Evolutionary conservation across 2,888 invertebrate species (phyloP).

Genomic region (Agrotis clavis): DNA sequence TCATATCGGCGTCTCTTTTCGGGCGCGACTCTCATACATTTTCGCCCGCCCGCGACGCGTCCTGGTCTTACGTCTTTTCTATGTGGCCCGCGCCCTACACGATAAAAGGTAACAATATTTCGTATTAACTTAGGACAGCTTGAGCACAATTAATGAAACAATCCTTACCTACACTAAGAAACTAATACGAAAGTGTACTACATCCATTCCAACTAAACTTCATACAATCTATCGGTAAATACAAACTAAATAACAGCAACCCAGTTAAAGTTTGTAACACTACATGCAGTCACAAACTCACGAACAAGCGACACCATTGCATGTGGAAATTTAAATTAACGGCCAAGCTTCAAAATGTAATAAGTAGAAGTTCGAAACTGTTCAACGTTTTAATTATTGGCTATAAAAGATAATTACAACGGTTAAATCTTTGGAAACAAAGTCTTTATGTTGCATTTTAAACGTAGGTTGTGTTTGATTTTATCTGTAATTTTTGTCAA

Average conservation of each 20-base stretch:
- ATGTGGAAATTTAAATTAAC: constrained; percentile 63
- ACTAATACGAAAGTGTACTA: neutral
- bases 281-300: constrained; percentile 45
- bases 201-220: constrained; percentile 16
- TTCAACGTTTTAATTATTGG: constrained; percentile 53
- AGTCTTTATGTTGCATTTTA: constrained; percentile 18
- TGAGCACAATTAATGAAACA: neutral
- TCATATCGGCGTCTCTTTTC: no score
- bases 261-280: constrained; percentile 40
- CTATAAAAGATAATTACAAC: constrained; percentile 38
- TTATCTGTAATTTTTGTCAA: constrained; percentile 1
- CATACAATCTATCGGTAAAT: constrained; percentile 10
- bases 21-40: no score
- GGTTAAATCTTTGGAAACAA: constrained; percentile 10
- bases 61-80: no score
- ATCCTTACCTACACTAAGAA: neutral
- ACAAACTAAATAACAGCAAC: constrained; percentile 23
- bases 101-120: neutral
- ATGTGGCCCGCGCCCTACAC: no score
- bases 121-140: no score
- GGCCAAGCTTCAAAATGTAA: constrained; percentile 54
- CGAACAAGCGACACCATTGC: constrained; percentile 45
- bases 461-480: constrained; percentile 1
- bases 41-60: no score
- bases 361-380: constrained; percentile 39